Percentiles rank a stretch among this genome's conserved stretches.
Conservation (phyloP, 2,113 vertebrate genomes). For the Alosa alosa region DNA sequence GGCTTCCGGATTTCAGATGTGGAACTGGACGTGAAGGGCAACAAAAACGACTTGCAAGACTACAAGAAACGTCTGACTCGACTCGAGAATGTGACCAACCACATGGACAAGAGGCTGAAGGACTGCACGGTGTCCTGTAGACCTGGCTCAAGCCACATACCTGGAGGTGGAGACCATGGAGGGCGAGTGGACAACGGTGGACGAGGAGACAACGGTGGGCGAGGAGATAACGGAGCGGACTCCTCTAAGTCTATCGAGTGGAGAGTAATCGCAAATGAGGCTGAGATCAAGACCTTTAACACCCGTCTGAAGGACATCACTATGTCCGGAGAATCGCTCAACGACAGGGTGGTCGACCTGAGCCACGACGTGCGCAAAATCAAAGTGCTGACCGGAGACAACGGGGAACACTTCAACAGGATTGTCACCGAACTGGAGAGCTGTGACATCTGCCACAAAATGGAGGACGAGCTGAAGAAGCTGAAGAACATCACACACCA, state of each 20-base stretch:
- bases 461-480: conserved; percentile 66
- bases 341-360: conserved; percentile 70
- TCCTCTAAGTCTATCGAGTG: conserved; percentile 71
- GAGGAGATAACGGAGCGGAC: not conserved
- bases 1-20: conserved; percentile 62
- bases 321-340: conserved; percentile 72
- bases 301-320: conserved; percentile 74
- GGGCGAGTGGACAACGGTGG: not conserved
- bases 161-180: conserved; percentile 6
- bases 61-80: conserved; percentile 53
- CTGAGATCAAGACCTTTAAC: conserved; percentile 72
- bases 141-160: conserved; percentile 22
- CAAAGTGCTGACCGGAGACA: conserved; percentile 64
- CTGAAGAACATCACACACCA: conserved; percentile 75
- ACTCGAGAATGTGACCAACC: conserved; percentile 61
- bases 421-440: conserved; percentile 66
- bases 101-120: conserved; percentile 60
- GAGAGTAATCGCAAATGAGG: conserved; percentile 76
- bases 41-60: conserved; percentile 60
- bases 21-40: conserved; percentile 64
- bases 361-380: conserved; percentile 67
- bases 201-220: not conserved
- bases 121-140: conserved; percentile 52
- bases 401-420: conserved; percentile 67
- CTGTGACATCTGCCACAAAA: conserved; percentile 60